Base-by-base conservation (phyloP, 2,797 vertebrate species). In the Tadarida brasiliensis region DNA sequence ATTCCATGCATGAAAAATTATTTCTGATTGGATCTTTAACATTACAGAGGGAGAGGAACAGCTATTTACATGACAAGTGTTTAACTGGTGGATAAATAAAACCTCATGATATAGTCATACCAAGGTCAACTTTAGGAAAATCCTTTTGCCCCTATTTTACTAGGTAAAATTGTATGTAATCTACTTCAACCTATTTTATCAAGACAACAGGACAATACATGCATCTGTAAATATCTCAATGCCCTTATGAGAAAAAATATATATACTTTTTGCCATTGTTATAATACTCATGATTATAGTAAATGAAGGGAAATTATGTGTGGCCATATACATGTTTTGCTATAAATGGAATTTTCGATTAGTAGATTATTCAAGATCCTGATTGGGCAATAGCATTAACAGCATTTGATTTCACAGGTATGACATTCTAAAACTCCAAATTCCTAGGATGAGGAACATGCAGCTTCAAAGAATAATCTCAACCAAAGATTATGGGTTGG, bases 391-490 rank as follows among this genome's bases (percentile, higher is more conserved):
- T 11, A 81, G 30, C 22, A 54, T 74, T 8, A 89, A 78, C 24
- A 87, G 17, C 67, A 84, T 92, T 74, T 92, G 22, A 70, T 91
- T 94, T 96, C 85, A 83, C 5, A 94, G 93, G 80, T 90, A 80
- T 82, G 63, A n/a, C 5, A 92, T 77, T 96, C 81, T 96, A 76
- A 95, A 96, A 57, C 20, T 83, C 24, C n/a, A 70, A 73, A 87
- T 92, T 80, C 81, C 47, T 95, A 51, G 14, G 12, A 73, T 97
- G 84, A 63, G 47, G 76, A 96, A 76, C n/a, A 86, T 6, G 56
- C 16, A 96, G 44, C 54, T 77, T 96, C 82, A 96, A 96, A 94
- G 73, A 88, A 94, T 93, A 76, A 86, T 96, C 73, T 97, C 81
- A 93, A 33, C 89, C 68, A 90, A 96, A 96, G 44, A 86, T 86